Base-by-base conservation (phyloP, 2,113 vertebrate species). In the Gracilinanus agilis region DNA sequence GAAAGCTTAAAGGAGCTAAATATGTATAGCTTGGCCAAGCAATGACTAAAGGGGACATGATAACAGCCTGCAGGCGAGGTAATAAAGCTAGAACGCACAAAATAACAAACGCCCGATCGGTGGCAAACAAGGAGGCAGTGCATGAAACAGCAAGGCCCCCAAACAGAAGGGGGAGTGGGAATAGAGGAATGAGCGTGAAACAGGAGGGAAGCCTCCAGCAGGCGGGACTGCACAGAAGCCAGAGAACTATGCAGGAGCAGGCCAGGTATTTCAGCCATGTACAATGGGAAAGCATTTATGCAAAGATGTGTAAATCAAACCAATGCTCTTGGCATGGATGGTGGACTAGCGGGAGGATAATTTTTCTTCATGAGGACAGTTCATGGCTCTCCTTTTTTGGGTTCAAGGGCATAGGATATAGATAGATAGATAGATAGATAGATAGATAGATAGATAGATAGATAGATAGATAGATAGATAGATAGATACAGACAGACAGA, bases 21-120 rank as follows among this genome's bases (percentile, higher is more conserved):
- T 83, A 61, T 34, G 29, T 1, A 3, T 90, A 88, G n/a, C 94
- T 61, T 9, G 34, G 55, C 53, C 19, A 44, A 25, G 54, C 13
- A 44, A 55, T 53, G 92, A 93, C 13, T 5, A n/a, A 3, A 55
- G 40, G 83, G 89, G 21, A 90, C 89, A 49, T 53, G 44, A 90
- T 90, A 90, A 90, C 89, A 90, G 89, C 49, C 89, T 90, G 89
- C 9, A 90, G 49, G 44, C 44, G 89, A 90, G 67, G 67, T 83
- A 83, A 53, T 90, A 90, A 44, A 90, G 89, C 89, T 90, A 90
- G 49, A 90, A 90, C 89, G 49, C 89, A 53, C 49, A 90, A 49
- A 53, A 40, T 83, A 40, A 40, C 67, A 83, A 40, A 40, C 67
- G 89, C 49, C 89, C 27, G 44, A 90, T 90, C 44, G 44, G 49